Evolutionary conservation across 2,113 vertebrate species (phyloP), one percentile per base, ranked within the genome.

Genomic region (Ammodytes dubius): DNA sequence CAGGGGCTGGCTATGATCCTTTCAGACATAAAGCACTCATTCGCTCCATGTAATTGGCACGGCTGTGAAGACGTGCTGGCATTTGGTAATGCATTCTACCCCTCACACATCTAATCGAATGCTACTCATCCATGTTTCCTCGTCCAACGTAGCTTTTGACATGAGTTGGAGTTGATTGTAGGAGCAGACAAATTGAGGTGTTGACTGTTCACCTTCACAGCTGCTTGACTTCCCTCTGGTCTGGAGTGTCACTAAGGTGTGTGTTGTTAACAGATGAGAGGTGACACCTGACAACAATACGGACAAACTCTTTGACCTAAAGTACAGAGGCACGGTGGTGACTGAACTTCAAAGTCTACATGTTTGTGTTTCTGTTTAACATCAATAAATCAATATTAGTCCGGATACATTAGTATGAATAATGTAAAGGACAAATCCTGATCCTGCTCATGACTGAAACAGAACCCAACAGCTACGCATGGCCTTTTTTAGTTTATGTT

Each of bases 131-230:
- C 82, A 54, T 79, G 68, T 78, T 65, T 64, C 53, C 27, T 82
- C 67, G 9, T 74, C 72, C 57, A 57, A 6, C 37, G 11, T 40
- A 53, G 77, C 88, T 82, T 85, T 75, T 88, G 88, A 90, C 86
- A 85, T 0, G 35, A 80, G 65, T 35, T 79, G 73, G 74, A 73
- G 74, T 73, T 74, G 80, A 89, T 63, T 14, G 83, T 76, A 58
- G 77, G 65, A 69, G 64, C 77, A 52, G 82, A 86, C 85, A 88
- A 75, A 91, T 86, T 86, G 83, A 91, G 88, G 91, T 79, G 78
- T 81, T 64, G 85, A 79, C 78, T 68, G 68, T 76, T 90, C 84
- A 91, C 90, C 87, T 89, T 91, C 88, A 77, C 71, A 86, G 80
- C 56, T 70, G 73, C 67, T 70, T 79, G 83, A 78, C 68, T 84